These are phyloP conservation scores for Pseudomyrmex cubaensis DNA, from an alignment of 1,140 invertebrate species.

Conservation along the genomic window DNA sequence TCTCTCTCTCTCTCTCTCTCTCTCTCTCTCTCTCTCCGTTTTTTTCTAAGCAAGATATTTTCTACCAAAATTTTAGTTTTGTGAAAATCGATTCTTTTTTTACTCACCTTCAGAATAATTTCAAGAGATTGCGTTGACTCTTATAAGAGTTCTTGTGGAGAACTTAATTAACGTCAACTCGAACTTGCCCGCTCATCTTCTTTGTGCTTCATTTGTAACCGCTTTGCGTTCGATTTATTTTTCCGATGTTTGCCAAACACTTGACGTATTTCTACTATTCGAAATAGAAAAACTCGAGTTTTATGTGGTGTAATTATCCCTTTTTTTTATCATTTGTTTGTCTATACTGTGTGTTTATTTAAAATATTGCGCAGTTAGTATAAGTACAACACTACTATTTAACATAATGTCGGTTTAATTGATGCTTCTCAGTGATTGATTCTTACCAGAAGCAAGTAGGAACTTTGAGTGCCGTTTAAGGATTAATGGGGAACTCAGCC, in stretches of 20 bases:
- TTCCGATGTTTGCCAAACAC: constrained; percentile 36
- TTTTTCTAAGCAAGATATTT: background rate
- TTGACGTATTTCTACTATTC: constrained; percentile 6
- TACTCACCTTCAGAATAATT: background rate
- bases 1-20: background rate
- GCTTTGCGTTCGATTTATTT: constrained; percentile 26
- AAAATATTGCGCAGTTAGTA: background rate
- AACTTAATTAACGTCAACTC: constrained; percentile 56
- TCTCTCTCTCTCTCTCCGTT: background rate
- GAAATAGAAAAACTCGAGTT: background rate
- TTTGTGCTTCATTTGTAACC: background rate
- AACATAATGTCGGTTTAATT: background rate
- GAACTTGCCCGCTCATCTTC: constrained; percentile 11
- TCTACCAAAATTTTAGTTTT: constrained; percentile 7
- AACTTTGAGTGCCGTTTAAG: constrained; percentile 40
- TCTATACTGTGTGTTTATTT: background rate
- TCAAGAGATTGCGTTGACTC: background rate
- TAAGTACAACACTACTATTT: background rate
- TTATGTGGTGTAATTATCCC: background rate
- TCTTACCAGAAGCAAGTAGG: constrained; percentile 20
- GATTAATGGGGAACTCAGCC: constrained; percentile 50
- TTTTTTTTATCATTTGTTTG: background rate
- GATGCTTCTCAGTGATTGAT: constrained; percentile 13
- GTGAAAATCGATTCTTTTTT: background rate
- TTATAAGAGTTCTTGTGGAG: constrained; percentile 14